Conservation (phyloP, 2,113 vertebrate species). For the Cathartes aura region DNA sequence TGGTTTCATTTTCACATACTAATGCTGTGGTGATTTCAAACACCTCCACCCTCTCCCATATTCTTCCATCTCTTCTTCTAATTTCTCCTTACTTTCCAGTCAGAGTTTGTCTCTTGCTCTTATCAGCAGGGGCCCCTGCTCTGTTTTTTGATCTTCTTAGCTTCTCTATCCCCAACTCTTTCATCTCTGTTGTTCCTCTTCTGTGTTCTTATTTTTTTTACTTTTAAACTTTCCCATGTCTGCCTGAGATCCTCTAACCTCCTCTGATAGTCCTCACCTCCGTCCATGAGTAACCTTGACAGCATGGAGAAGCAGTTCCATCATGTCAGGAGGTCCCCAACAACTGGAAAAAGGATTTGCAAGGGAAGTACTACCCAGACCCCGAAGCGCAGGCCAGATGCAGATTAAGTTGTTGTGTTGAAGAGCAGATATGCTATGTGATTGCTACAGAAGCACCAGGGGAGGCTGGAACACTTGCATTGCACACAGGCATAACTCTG, state of each 20-base stretch:
- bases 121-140: not conserved
- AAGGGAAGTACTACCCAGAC: not conserved
- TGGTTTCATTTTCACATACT: not conserved
- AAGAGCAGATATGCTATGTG: not conserved
- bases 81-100: not conserved
- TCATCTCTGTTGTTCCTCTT: not conserved
- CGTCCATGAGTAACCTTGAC: not conserved
- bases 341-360: not conserved
- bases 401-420: not conserved
- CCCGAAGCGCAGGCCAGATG: not conserved
- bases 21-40: not conserved
- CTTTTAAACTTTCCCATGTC: not conserved
- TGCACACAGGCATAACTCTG: not conserved
- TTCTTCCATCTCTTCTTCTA: not conserved
- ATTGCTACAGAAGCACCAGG: not conserved
- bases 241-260: not conserved
- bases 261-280: not conserved
- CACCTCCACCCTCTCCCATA: not conserved
- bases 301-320: not conserved
- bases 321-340: not conserved
- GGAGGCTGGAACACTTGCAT: not conserved
- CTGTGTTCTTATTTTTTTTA: not conserved
- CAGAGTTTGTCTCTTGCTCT: not conserved
- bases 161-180: not conserved
- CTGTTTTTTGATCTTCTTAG: not conserved